Evolutionary conservation across 2,113 vertebrate genomes (phyloP).

Genomic region (Sisor rabdophorus): DNA sequence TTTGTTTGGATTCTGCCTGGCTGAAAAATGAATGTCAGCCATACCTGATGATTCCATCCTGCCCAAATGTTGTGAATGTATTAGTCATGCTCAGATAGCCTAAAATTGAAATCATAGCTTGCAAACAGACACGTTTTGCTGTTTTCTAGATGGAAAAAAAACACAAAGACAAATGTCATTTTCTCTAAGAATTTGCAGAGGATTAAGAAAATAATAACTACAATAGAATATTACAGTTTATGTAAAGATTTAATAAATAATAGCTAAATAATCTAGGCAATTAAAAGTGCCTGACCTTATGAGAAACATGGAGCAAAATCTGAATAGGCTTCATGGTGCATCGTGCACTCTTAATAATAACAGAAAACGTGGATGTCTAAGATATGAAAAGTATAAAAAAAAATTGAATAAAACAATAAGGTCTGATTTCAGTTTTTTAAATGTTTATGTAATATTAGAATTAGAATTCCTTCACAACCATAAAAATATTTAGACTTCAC

Average conservation of each 20-base stretch:
- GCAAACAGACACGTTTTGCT: conserved; percentile 12
- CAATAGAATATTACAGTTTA: background rate
- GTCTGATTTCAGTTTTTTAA: too few relatives aligned
- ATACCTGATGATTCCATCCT: conserved; percentile 40
- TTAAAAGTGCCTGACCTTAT: background rate
- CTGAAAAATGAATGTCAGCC: conserved; percentile 44
- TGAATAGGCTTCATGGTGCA: too few relatives aligned
- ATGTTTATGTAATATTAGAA: too few relatives aligned
- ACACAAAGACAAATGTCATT: conserved; percentile 12
- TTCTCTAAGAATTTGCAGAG: conserved; percentile 1
- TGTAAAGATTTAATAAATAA: background rate
- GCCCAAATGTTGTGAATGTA: conserved; percentile 45
- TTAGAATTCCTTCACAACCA: too few relatives aligned
- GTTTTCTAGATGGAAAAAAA: background rate
- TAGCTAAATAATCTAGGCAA: background rate
- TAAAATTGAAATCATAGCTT: conserved; percentile 39
- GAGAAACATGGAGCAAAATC: background rate
- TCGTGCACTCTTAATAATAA: too few relatives aligned
- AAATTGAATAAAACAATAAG: too few relatives aligned
- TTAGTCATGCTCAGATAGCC: conserved; percentile 39
- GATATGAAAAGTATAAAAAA: too few relatives aligned
- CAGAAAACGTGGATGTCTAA: too few relatives aligned
- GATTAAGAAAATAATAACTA: conserved; percentile 1
- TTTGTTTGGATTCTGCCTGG: conserved; percentile 45
- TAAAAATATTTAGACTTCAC: too few relatives aligned